Evolutionary conservation across 2,888 invertebrate genomes (phyloP).

Genomic region (Oxyscelio sp.): DNA sequence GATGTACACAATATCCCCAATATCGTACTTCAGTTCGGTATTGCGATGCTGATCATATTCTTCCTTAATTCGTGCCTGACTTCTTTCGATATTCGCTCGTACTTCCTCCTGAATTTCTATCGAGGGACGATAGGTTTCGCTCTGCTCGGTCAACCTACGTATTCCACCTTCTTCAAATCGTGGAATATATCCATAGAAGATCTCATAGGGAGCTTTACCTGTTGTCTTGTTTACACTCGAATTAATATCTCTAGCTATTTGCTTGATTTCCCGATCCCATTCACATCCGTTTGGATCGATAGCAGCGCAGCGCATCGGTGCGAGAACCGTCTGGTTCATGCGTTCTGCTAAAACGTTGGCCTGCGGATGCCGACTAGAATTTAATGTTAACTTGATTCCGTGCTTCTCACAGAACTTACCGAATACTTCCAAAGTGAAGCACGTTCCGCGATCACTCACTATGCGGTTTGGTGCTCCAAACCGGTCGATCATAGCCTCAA

Average conservation of each 20-base stretch:
- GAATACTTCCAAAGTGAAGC: conserved; percentile 64
- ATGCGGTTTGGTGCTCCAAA: conserved; percentile 71
- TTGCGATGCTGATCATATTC: not conserved
- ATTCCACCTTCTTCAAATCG: conserved; percentile 33
- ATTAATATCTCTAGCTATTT: conserved; percentile 59
- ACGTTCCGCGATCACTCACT: conserved; percentile 73
- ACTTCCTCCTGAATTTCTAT: not conserved
- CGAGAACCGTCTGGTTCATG: conserved; percentile 59
- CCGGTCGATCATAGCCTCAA: conserved; percentile 59
- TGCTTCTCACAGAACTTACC: conserved; percentile 55
- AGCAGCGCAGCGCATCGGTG: conserved; percentile 42
- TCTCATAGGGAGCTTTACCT: conserved; percentile 56
- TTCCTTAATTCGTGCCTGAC: not conserved
- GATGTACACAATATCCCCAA: conserved; percentile 40
- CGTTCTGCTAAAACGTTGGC: conserved; percentile 70
- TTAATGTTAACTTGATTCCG: conserved; percentile 52
- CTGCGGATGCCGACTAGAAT: conserved; percentile 68
- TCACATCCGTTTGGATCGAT: conserved; percentile 24
- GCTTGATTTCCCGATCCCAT: conserved; percentile 60
- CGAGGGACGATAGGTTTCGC: not conserved
- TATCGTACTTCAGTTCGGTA: not conserved
- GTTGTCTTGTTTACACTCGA: conserved; percentile 56
- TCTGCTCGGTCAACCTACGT: not conserved
- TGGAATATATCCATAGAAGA: conserved; percentile 54
- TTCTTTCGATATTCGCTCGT: not conserved